Evolutionary conservation across 2,888 invertebrate species (phyloP), one percentile per base, ranked within the genome.

Genomic region (Cloeon dipterum): DNA sequence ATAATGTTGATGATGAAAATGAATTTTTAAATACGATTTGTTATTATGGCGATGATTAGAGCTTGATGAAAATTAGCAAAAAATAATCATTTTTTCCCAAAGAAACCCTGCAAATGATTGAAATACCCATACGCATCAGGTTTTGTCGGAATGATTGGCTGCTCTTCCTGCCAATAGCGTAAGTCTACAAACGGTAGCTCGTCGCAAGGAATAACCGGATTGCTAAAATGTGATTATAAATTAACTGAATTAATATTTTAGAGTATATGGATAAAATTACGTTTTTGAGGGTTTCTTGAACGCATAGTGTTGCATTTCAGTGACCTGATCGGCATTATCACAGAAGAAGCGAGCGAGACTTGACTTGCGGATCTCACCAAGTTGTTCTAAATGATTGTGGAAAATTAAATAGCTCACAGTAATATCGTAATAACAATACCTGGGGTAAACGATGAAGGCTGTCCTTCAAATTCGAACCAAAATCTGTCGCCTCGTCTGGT

Each of bases 261-360:
- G 8, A 4, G 18, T n/a, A n/a, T 26, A 5, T 10, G 21, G 17
- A 8, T 20, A 25, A 21, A 7, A 44, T 44, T 44, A 47, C 47
- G 41, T 42, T 16, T 46, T 43, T 37, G 40, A 42, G 8, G 47
- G 40, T 19, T 43, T 40, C 18, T 43, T 41, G 38, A 52, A 49
- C 3, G 46, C 49, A 13, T 43, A 41, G 10, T 46, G 46, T 51
- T 81, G 81, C 51, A 79, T 69, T 36, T 64, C 62, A 42, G 59
- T 49, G 7, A 81, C 66, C 32, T 67, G 57, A 46, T 75, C 70
- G 0, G 74, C 71, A 53, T 85, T 83, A 52, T 86, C 79, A 50
- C 85, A 85, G 40, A 85, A 59, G 19, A 85, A 54, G 34, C 81
- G 68, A 0, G 83, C 72, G 55, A 83, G 69, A 23, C 73, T 78